Percentiles rank a stretch among this genome's conserved stretches.
These are phyloP conservation scores for Tyrannus savana DNA, from an alignment of 2,113 vertebrate genomes.

Conservation along the genomic window DNA sequence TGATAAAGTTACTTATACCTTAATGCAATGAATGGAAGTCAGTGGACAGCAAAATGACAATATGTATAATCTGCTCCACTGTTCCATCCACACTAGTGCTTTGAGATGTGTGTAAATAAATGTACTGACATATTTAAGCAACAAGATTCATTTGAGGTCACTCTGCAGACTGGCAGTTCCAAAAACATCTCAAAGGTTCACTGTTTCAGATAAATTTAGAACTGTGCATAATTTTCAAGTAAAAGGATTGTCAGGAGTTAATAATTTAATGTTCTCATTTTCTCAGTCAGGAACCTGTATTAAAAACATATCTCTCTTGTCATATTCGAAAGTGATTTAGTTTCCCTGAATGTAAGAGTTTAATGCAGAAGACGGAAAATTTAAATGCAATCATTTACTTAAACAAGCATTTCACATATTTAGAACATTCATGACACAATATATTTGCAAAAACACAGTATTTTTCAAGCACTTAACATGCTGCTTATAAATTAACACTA, in stretches of 20 bases:
- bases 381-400: neutral
- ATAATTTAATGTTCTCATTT: constrained; percentile 38
- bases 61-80: neutral
- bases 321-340: neutral
- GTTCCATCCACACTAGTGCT: neutral
- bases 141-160: neutral
- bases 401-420: neutral
- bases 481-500: neutral
- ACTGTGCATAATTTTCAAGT: neutral
- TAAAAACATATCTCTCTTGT: neutral
- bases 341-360: neutral
- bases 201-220: constrained; percentile 40
- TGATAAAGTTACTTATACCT: neutral
- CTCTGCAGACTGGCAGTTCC: neutral
- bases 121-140: neutral
- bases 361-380: neutral
- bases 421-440: neutral
- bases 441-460: neutral
- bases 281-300: neutral
- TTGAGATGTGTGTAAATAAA: neutral
- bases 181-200: constrained; percentile 4
- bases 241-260: neutral
- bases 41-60: neutral
- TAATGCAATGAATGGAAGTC: neutral
- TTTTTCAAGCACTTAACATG: neutral